A percentile compares a stretch with the other conserved stretches of the same genome.
phyloP scores from a whole-genome alignment of 2,797 vertebrate genomes.

The Lithobates pipiens region DNA sequence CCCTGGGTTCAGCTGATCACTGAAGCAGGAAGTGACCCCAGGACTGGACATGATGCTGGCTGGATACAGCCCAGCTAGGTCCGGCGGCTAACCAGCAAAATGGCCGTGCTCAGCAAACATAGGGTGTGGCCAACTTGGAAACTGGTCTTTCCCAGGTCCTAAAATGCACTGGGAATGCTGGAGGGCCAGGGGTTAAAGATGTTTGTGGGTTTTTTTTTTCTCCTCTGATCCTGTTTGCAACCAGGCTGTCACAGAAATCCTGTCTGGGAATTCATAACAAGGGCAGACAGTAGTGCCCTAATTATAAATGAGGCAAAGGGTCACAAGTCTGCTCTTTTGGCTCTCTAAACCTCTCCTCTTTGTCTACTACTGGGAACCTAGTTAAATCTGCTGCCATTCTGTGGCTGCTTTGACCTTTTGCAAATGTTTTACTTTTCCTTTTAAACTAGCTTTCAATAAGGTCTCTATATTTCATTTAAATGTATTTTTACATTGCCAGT shows the following conservation, averaged over 20 bases:
- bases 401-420: not conserved
- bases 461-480: not conserved
- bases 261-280: no score
- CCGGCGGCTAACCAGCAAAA: no score
- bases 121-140: no score
- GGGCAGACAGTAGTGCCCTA: not conserved
- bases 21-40: no score
- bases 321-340: not conserved
- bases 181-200: no score
- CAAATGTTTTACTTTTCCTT: not conserved
- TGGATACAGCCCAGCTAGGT: no score
- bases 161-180: no score
- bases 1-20: no score
- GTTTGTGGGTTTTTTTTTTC: no score
- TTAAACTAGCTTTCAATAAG: not conserved
- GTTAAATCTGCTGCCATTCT: not conserved
- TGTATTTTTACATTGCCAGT: not conserved
- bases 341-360: not conserved
- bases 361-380: not conserved
- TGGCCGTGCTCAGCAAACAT: no score
- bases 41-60: no score
- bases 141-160: no score
- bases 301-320: not conserved
- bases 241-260: not conserved
- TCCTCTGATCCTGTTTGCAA: not conserved